These are phyloP conservation scores for Acanthurus tractus DNA, from an alignment of 2,797 vertebrate species.

Conservation along the genomic window DNA sequence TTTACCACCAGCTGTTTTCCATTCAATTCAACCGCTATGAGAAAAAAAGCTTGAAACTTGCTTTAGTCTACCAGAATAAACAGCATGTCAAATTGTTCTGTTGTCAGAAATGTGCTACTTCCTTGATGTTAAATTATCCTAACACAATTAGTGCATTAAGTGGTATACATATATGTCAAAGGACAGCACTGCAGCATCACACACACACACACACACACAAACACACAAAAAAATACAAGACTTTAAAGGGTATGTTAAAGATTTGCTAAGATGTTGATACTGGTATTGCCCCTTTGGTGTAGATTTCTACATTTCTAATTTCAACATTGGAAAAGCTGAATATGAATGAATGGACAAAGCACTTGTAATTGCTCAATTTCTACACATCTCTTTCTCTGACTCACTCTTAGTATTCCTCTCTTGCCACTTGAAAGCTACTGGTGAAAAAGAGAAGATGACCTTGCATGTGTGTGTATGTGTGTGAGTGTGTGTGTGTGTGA, in stretches of 20 bases:
- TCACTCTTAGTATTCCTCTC: conserved; percentile 30
- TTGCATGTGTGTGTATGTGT: conserved; percentile 31
- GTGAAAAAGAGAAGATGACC: conserved; percentile 43
- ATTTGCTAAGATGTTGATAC: background rate
- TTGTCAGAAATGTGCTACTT: background rate
- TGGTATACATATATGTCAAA: conserved; percentile 6
- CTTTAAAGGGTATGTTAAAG: background rate
- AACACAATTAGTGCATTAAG: background rate
- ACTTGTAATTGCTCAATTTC: conserved; percentile 12
- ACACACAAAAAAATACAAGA: background rate
- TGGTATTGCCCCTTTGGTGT: background rate
- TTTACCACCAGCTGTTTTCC: background rate
- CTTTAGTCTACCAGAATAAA: conserved; percentile 17
- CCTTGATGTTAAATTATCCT: conserved; percentile 19
- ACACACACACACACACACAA: background rate
- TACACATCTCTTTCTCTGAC: conserved; percentile 1
- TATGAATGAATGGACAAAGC: background rate
- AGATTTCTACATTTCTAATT: background rate
- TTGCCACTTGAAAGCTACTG: conserved; percentile 18
- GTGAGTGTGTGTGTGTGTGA: conserved; percentile 19
- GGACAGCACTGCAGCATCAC: conserved; percentile 5
- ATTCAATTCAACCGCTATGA: background rate
- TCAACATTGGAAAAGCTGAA: background rate
- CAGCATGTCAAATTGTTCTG: background rate
- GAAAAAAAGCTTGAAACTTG: conserved; percentile 2